These are phyloP conservation scores for Isoperla grammatica DNA, from an alignment of 2,888 invertebrate genomes.

Conservation along the genomic window DNA sequence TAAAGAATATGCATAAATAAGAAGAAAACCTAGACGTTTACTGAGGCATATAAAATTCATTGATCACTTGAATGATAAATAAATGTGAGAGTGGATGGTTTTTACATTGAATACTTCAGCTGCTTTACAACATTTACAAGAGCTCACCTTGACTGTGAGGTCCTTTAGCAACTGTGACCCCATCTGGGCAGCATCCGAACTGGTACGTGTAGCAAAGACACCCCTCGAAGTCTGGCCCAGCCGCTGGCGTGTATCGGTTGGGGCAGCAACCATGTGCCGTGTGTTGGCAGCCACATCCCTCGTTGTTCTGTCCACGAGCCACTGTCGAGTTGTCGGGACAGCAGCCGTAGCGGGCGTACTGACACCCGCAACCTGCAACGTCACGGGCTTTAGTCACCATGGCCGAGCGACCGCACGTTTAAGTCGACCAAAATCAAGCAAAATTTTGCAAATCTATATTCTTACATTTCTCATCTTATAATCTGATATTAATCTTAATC, in stretches of 20 bases:
- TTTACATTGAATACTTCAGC: too few relatives aligned
- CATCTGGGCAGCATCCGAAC: slow-evolving; percentile 88
- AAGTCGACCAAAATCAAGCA: neutral
- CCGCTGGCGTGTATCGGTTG: slow-evolving; percentile 68
- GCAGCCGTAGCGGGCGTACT: slow-evolving; percentile 70
- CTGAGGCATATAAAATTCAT: too few relatives aligned
- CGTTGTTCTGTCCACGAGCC: slow-evolving; percentile 70
- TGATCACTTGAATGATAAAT: too few relatives aligned
- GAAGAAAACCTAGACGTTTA: too few relatives aligned
- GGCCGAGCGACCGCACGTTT: too few relatives aligned
- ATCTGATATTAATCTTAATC: too few relatives aligned
- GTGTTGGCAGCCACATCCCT: slow-evolving; percentile 77
- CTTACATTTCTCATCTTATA: too few relatives aligned
- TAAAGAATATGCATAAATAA: too few relatives aligned
- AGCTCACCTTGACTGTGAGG: slow-evolving; percentile 58
- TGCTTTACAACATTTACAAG: too few relatives aligned
- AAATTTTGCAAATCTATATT: too few relatives aligned
- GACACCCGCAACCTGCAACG: slow-evolving; percentile 69
- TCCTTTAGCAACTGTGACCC: slow-evolving; percentile 68
- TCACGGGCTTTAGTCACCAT: neutral
- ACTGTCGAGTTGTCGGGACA: slow-evolving; percentile 77
- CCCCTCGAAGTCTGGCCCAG: slow-evolving; percentile 72
- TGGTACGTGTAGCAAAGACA: slow-evolving; percentile 81
- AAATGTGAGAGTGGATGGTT: too few relatives aligned
- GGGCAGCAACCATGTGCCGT: slow-evolving; percentile 77